Percentiles rank a stretch among this genome's conserved stretches.
These are phyloP conservation scores for Macaca mulatta DNA, from an alignment of 2,113 vertebrate species.

Conservation along the genomic window DNA sequence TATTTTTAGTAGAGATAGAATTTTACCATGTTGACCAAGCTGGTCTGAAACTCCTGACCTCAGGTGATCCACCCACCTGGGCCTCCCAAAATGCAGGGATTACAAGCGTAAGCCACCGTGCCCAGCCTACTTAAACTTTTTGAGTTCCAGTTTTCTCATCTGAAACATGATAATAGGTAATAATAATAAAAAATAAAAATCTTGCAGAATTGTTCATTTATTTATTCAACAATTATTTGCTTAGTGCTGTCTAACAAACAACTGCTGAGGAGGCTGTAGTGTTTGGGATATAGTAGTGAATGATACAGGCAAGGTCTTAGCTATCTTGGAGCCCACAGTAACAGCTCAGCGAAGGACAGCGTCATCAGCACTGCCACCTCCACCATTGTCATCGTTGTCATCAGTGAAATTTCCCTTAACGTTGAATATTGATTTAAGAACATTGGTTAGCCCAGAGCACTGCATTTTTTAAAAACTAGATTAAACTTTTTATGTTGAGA, in stretches of 20 bases:
- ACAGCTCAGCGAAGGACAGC: neutral
- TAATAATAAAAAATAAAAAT: neutral
- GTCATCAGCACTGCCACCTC: neutral
- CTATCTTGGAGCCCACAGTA: neutral
- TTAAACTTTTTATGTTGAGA: neutral
- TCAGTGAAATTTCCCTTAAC: neutral
- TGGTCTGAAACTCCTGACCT: too few species aligned
- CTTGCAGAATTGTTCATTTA: neutral
- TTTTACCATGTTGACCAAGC: too few species aligned
- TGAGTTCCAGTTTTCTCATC: neutral
- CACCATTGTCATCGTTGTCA: too few species aligned
- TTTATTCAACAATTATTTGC: neutral
- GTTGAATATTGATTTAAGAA: neutral
- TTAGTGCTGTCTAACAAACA: neutral
- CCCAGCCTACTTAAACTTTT: neutral
- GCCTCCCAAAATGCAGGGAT: too few species aligned
- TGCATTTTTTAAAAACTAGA: neutral
- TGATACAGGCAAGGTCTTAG: neutral
- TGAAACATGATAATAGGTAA: neutral
- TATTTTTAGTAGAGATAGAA: too few species aligned
- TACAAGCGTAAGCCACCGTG: too few species aligned
- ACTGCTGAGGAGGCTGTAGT: neutral
- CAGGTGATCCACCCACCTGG: too few species aligned
- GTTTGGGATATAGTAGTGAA: neutral
- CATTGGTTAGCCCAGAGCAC: neutral